Evolutionary conservation across 2,888 invertebrate species (phyloP), one percentile per base, ranked within the genome.

Genomic region (Lampropteryx suffumata): DNA sequence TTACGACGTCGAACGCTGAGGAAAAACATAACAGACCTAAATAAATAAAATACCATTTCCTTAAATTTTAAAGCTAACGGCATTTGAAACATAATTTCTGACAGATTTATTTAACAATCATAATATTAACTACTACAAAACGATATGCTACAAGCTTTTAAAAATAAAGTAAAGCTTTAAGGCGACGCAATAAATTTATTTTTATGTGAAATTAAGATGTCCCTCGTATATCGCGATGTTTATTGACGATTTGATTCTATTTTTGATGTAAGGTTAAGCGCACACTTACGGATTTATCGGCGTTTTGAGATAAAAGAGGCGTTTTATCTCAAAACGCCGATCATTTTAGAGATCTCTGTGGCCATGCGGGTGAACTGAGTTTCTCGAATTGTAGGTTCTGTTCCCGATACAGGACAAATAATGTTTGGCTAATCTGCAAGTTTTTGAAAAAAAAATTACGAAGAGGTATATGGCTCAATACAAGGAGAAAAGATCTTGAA

Each of bases 151-250:
- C 69, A 73, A 50, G 66, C 61, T 44, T 64, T 62, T 60, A 59
- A 65, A 68, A 69, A 72, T 79, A 85, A 86, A 84, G 78, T 79
- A 79, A 73, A 69, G 72, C 63, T 76, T 75, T 73, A 74, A 74
- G 73, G 59, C 63, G 70, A 62, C 63, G 71, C 56, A 41, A 70
- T 83, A 84, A 84, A 84, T 85, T 78, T 64, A 65, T 73, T 82
- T 87, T 88, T 82, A 87, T 87, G 82, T 79, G 81, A 76, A 81
- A 86, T 85, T 83, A 87, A 88, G 83, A 87, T 83, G 87, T 83
- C 76, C 54, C 63, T 67, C 81, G 69, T 87, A 84, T 80, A 76
- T 85, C 74, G 64, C 53, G 43, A 42, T 66, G 69, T 87, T 86
- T 87, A 86, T 86, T 79, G 78, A 17, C 35, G 55, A 65, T 57